Base-by-base conservation (phyloP, 2,888 invertebrate species). In the Drosophila maculinotata region DNA sequence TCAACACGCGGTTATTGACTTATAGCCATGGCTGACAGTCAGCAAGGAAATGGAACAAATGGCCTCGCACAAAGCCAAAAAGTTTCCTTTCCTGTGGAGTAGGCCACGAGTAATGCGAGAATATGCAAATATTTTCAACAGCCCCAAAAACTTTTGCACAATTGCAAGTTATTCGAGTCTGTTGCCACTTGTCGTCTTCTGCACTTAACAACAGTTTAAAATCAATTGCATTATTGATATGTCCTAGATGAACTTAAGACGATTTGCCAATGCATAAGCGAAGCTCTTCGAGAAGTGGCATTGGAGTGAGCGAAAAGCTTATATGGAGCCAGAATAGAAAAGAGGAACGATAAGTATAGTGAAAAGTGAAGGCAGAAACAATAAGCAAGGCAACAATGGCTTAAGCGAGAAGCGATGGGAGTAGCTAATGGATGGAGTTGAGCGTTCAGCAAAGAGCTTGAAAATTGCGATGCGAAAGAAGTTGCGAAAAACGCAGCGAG, bases 1-100 rank as follows among this genome's bases (percentile, higher is more conserved):
- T 85, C 85, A 82, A 82, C 82, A 83, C 76, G 75, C 62, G 79
- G 68, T 69, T 82, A 82, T 83, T 83, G 82, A 83, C 79, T 83
- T 82, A 79, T 74, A 62, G 76, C 76, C 70, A 23, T 36, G 47
- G 64, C 54, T 44, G 45, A 33, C 51, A 59, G 56, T 56, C 63
- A 52, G 62, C 47, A 14, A 47, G 33, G 57, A 65, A 69, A 14
- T 44, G 33, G 57, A 65, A 69, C 63, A 56, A 74, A 70, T 60
- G 62, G 63, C 62, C 48, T 64, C 54, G 60, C 62, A 65, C 60
- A 76, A 58, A 59, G 67, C 62, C 68, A 62, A 75, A 77, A 80
- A 69, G 62, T 78, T 79, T 72, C 38, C 9, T 5, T 35, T 25
- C 8, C 14, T 17, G 31, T 30, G 9, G 38, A 44, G 64, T 44